These are phyloP conservation scores for Bryconaethiops microstoma DNA, from an alignment of 2,797 vertebrate species.

Conservation along the genomic window DNA sequence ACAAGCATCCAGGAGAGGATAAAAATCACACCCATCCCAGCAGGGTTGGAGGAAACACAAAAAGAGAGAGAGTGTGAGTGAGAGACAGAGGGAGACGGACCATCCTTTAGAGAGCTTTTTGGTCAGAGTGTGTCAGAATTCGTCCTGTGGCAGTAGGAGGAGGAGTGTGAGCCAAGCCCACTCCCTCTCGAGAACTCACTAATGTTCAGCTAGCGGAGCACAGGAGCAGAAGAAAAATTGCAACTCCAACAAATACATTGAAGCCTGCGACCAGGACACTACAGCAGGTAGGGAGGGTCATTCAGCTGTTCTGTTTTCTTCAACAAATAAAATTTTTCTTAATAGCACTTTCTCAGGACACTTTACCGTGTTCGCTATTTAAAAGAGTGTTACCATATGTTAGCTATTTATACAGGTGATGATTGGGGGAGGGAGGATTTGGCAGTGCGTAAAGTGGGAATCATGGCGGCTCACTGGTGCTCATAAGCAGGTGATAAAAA, in stretches of 20 bases:
- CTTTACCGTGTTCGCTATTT: constrained; percentile 50
- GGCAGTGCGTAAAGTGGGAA: constrained; percentile 41
- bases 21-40: constrained; percentile 63
- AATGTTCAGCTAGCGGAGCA: constrained; percentile 45
- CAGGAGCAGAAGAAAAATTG: constrained; percentile 30
- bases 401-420: constrained; percentile 54
- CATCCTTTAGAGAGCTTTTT: constrained; percentile 42
- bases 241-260: constrained; percentile 31
- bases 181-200: constrained; percentile 39
- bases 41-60: constrained; percentile 66
- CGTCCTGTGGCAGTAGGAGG: constrained; percentile 33
- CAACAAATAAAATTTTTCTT: background rate
- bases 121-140: constrained; percentile 40
- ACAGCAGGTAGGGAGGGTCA: constrained; percentile 55
- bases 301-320: constrained; percentile 4
- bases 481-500: constrained; percentile 51
- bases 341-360: background rate
- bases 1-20: constrained; percentile 69
- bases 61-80: constrained; percentile 56
- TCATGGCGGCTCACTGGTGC: constrained; percentile 39
- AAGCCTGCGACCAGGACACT: background rate
- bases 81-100: constrained; percentile 35
- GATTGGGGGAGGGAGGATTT: constrained; percentile 36
- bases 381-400: constrained; percentile 36
- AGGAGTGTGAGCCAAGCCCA: constrained; percentile 48